Percentiles rank a stretch among this genome's conserved stretches.
phyloP scores from a whole-genome alignment of 2,113 vertebrate genomes.

The Xenopus laevis region DNA sequence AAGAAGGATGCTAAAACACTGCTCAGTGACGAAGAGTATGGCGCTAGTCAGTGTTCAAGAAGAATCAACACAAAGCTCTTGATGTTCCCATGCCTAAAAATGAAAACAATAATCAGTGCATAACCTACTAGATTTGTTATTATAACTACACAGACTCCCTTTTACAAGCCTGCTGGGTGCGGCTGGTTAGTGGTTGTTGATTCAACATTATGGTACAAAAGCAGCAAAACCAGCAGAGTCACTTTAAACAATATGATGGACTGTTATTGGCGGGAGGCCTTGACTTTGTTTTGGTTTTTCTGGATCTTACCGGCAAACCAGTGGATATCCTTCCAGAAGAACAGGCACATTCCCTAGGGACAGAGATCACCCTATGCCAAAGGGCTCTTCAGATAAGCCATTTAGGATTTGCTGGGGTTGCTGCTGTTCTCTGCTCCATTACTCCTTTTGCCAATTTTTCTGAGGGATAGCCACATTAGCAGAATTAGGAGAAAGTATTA shows the following conservation, averaged over 20 bases:
- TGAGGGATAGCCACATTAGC: no score
- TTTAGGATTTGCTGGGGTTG: no score
- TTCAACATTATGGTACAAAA: conserved; percentile 18
- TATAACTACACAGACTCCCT: not conserved
- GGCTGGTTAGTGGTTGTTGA: conserved; percentile 7
- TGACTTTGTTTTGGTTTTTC: not conserved
- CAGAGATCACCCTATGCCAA: not conserved
- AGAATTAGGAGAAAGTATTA: no score
- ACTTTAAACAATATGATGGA: conserved; percentile 10
- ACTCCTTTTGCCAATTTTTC: no score
- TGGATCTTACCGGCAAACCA: not conserved
- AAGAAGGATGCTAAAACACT: not conserved
- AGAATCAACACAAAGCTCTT: no score
- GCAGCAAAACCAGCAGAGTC: conserved; percentile 2
- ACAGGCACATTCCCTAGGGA: not conserved
- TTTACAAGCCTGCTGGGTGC: conserved; percentile 3
- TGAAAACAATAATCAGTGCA: conserved; percentile 1
- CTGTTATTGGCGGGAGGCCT: not conserved
- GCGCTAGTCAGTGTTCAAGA: no score
- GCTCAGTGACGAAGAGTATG: not conserved
- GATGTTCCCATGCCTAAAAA: not conserved
- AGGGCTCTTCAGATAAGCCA: no score
- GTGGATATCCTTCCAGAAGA: not conserved
- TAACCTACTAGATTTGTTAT: conserved; percentile 6
- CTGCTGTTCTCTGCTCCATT: no score